Base-by-base conservation (phyloP, 2,888 invertebrate genomes). In the Craniophora ligustri region DNA sequence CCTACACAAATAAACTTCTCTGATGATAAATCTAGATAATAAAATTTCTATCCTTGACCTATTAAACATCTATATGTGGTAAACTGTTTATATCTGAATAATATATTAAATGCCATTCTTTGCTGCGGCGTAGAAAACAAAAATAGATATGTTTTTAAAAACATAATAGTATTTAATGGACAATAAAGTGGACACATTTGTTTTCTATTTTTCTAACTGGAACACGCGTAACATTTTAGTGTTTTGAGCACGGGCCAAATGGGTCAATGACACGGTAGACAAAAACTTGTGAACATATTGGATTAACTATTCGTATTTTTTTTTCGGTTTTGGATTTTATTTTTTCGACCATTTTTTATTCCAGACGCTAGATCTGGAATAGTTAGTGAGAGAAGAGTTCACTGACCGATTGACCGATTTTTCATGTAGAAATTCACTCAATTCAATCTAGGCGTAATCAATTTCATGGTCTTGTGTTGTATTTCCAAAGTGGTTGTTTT, bases 211-310 rank as follows among this genome's bases (percentile, higher is more conserved):
- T 72, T 73, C 65, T 72, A 79, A 79, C 69, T 72, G 50, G 73
- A 75, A 71, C 80, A 75, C 67, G 74, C 72, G 72, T 76, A 75
- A 73, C 67, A 58, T 67, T 72, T 63, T 67, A 73, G 68, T 73
- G 70, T 67, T 78, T 75, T 85, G 88, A 80, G 69, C 60, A 47
- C 45, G 64, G 78, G 88, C 88, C 89, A 88, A 88, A 82, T 86
- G 69, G 88, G 89, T 86, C 87, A 87, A 78, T 81, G 81, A 57
- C 82, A 79, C 56, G 66, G 74, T 71, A 69, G 72, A 76, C 67
- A 68, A 65, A 73, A 59, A 75, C 61, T 72, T 68, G 67, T 78
- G 78, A 79, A 79, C 72, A 72, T 69, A 75, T 53, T 58, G 51
- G 58, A 68, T 74, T 66, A 67, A 64, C 62, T 57, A 40, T 67